Percentiles rank a stretch among this genome's conserved stretches.
Conservation (phyloP, 1,140 invertebrate species). For the Tetraneura akinire region DNA sequence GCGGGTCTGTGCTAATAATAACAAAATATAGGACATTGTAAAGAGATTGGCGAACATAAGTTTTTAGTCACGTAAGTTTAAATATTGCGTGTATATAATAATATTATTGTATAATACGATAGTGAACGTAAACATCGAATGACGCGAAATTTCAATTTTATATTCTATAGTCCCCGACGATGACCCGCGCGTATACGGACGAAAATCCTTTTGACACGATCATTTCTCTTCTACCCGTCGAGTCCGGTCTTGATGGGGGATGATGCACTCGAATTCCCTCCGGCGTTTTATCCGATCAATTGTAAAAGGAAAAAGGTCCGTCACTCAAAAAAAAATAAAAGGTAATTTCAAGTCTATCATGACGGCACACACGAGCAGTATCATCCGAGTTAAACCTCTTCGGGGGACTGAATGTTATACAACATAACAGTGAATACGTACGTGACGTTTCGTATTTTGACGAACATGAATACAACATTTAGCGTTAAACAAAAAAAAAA, state of each 20-base stretch:
- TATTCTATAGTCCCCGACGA: not conserved
- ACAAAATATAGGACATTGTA: no score
- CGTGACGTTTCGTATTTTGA: no score
- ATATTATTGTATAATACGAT: no score
- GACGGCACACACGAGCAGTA: constrained; percentile 3
- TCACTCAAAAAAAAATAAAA: constrained; percentile 19
- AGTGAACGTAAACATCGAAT: not conserved
- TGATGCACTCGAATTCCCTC: not conserved
- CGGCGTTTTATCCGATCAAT: constrained; percentile 11
- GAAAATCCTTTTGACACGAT: constrained; percentile 5
- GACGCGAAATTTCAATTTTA: not conserved
- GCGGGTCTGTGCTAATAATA: no score
- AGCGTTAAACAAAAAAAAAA: no score
- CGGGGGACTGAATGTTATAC: not conserved
- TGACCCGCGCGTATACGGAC: not conserved
- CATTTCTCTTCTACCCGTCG: not conserved
- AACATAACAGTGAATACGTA: no score
- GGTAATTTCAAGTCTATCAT: constrained; percentile 5
- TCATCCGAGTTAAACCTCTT: not conserved
- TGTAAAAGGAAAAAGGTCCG: constrained; percentile 11
- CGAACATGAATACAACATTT: no score
- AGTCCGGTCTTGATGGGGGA: not conserved
- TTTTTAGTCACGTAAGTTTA: no score
- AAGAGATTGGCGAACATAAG: no score
- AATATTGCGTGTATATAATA: no score